phyloP scores from a whole-genome alignment of 2,797 vertebrate species.

The Chelonia mydas region DNA sequence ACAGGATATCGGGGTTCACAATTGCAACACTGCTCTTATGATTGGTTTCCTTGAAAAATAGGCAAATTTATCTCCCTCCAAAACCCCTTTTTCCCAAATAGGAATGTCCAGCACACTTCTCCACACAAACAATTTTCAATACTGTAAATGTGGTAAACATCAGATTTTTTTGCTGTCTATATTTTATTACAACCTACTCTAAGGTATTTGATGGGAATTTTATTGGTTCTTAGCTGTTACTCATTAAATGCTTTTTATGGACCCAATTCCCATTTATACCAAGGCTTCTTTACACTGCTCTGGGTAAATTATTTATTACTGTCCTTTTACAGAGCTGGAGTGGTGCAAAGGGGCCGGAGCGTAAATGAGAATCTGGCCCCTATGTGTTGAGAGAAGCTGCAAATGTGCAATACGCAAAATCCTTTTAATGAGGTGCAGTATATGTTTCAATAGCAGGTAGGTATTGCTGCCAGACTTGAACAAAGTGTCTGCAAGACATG shows the following conservation, averaged over 20 bases:
- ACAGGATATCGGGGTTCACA: background rate
- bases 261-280: background rate
- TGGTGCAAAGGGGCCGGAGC: background rate
- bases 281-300: background rate
- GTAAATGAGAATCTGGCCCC: background rate
- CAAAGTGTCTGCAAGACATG: background rate
- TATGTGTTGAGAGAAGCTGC: background rate
- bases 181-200: background rate
- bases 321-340: background rate
- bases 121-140: background rate
- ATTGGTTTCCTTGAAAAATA: background rate
- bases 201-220: background rate
- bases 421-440: background rate
- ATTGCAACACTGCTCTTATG: background rate
- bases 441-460: background rate
- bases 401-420: rapidly evolving
- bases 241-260: background rate
- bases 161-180: background rate
- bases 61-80: background rate
- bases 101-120: background rate
- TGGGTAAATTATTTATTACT: background rate
- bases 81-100: background rate
- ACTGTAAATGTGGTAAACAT: background rate
- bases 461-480: background rate
- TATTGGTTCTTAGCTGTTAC: background rate